Evolutionary conservation across 2,113 vertebrate genomes (phyloP).

Genomic region (Cyphomyrus plagiostoma): DNA sequence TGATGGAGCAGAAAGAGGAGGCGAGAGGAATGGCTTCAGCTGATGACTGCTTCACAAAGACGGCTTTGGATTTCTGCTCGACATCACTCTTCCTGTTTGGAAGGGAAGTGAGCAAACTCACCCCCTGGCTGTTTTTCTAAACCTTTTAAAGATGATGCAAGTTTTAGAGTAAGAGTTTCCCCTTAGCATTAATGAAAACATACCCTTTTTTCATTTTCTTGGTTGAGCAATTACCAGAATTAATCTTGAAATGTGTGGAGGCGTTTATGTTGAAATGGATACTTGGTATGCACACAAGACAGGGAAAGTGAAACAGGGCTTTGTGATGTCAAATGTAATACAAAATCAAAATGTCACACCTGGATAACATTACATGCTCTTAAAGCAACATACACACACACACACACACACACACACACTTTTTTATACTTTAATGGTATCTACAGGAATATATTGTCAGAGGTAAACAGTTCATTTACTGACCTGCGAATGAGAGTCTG

Average conservation of each 20-base stretch:
- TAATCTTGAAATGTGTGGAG: not conserved
- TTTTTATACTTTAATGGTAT: not conserved
- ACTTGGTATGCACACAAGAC: not conserved
- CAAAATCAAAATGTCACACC: not conserved
- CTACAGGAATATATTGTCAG: not conserved
- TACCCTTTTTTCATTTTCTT: not conserved
- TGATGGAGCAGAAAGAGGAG: not conserved
- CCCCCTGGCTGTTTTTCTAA: not conserved
- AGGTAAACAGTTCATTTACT: not conserved
- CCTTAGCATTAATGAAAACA: not conserved
- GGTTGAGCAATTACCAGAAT: not conserved
- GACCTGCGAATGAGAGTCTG: not conserved
- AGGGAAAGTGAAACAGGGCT: not conserved
- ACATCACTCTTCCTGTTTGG: not conserved
- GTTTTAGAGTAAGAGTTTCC: not conserved
- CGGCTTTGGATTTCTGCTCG: not conserved
- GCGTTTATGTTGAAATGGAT: not conserved
- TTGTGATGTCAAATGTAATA: not conserved
- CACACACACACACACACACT: not conserved
- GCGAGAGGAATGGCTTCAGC: not conserved
- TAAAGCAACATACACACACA: too few species aligned
- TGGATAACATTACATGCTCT: not conserved
- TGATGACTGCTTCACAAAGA: not conserved
- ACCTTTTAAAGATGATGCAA: not conserved
- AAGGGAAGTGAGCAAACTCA: not conserved